Evolutionary conservation across 53 echinoderm and acorn worm genomes (phyloP), one percentile per base, ranked within the genome.

Genomic region (Zoroaster sp.): DNA sequence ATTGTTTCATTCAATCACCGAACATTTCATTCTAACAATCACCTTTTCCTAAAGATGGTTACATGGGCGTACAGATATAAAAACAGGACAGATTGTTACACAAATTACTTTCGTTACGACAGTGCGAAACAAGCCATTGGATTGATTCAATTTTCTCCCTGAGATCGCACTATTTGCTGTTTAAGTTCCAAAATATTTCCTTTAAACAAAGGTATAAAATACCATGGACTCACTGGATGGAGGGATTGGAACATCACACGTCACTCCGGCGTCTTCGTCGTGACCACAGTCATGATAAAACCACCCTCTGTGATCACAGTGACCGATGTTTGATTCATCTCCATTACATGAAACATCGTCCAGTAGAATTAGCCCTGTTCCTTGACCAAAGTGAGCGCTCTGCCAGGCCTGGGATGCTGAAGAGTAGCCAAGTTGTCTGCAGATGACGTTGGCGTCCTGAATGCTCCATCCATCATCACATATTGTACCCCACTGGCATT

Each of bases 321-420:
- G 35, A 10, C 35, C 21, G 1, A 92, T 32, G 12, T 31, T 66
- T 3, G 88, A 40, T 47, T 92, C 92, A 37, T 42, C 32, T 21
- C 92, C 92, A 14, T 18, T 23, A 21, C 92, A 92, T 2, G 20
- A 11, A 18, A 88, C 75, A 18, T 88, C 35, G 44, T 82, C 69
- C 5, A 92, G 69, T 12, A 67, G 35, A 30, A 92, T 83, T 12
- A 30, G n/a, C 21, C 88, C 88, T 11, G 77, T 59, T 9, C 92
- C 92, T 66, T 68, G 46, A 15, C 92, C 92, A 30, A 92, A 92
- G 37, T 63, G 66, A 30, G 88, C 88, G 18, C 37, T 63, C 20
- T 38, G 3, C 20, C 47, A 34, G 36, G 92, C 75, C 25, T 46
- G 66, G 1, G 68, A 20, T 5, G 88, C 92, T 4, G 74, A 65